Conservation (phyloP, 2,888 invertebrate genomes). For the Brassicogethes aeneus region DNA sequence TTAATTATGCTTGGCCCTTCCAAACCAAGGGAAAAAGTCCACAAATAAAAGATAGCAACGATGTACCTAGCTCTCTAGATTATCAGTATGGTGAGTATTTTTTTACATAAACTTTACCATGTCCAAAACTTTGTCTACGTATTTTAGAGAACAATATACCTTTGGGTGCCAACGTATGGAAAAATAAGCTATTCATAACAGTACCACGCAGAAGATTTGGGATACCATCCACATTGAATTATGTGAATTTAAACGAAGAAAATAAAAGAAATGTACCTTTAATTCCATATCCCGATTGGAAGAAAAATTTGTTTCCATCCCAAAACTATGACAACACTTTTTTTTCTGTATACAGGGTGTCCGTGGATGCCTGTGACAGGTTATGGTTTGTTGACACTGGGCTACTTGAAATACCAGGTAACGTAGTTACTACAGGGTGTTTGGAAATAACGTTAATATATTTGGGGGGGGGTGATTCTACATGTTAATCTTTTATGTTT, state of each 20-base stretch:
- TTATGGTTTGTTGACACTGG: constrained; percentile 78
- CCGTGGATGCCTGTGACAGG: constrained; percentile 60
- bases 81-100: constrained; percentile 16
- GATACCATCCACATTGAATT: constrained; percentile 43
- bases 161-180: constrained; percentile 56
- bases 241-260: constrained; percentile 32
- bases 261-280: constrained; percentile 44
- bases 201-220: constrained; percentile 61
- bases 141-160: constrained; percentile 53
- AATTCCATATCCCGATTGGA: constrained; percentile 48
- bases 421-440: constrained; percentile 21
- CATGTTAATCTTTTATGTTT: too few species aligned
- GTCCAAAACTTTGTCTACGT: too few species aligned
- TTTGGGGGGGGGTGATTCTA: too few species aligned
- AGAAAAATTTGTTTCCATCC: constrained; percentile 50
- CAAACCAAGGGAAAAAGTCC: background rate
- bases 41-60: background rate
- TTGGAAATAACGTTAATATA: constrained; percentile 2
- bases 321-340: constrained; percentile 29
- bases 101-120: too few species aligned
- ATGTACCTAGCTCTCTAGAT: background rate
- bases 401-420: constrained; percentile 56
- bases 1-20: constrained; percentile 5
- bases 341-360: constrained; percentile 62
- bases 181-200: constrained; percentile 59